phyloP scores from a whole-genome alignment of 2,797 vertebrate species.

The Caiman crocodilus region DNA sequence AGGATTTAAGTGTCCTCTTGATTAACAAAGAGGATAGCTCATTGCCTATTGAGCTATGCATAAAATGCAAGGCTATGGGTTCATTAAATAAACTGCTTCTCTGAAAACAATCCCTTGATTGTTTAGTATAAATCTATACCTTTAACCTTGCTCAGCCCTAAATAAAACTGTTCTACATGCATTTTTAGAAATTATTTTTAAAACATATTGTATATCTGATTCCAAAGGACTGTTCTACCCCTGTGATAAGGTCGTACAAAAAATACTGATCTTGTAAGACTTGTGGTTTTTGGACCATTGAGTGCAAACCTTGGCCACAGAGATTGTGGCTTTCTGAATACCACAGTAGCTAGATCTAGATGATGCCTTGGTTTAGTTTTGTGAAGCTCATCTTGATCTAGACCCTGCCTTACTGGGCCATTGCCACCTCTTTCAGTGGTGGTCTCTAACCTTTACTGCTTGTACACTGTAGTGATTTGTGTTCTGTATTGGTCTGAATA shows the following conservation, averaged over 20 bases:
- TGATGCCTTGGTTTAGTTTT: not conserved
- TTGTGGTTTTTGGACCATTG: not conserved
- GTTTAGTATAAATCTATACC: not conserved
- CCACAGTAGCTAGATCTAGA: not conserved
- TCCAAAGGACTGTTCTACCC: not conserved
- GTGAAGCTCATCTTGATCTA: not conserved
- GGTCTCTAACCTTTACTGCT: not conserved
- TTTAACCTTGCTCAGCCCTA: slow-evolving; percentile 28
- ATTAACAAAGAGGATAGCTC: not conserved
- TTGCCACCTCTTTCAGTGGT: not conserved
- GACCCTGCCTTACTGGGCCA: not conserved
- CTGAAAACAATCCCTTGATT: not conserved
- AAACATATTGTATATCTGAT: not conserved
- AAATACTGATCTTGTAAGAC: not conserved
- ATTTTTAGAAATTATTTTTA: not conserved
- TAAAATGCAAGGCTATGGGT: not conserved
- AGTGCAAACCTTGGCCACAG: not conserved
- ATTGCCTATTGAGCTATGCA: not conserved
- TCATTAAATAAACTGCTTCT: not conserved
- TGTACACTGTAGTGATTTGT: accelerated
- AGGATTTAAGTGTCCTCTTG: not conserved
- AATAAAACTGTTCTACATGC: not conserved
- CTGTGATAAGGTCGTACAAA: not conserved
- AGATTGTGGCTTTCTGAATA: not conserved
- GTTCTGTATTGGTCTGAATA: not conserved